phyloP scores from a whole-genome alignment of 2,113 vertebrate species.

The Gulo gulo region DNA sequence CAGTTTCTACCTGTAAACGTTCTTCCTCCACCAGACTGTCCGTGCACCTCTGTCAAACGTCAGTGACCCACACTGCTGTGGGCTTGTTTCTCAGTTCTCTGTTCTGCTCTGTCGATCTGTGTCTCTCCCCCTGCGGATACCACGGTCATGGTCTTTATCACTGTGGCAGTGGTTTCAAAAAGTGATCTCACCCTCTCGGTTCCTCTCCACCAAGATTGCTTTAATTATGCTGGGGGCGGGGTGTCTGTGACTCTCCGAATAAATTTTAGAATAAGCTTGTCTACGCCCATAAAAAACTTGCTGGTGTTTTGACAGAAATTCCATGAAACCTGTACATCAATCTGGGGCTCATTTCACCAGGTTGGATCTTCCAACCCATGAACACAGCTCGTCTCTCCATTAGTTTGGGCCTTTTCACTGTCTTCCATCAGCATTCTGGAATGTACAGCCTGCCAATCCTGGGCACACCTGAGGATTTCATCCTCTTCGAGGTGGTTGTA shows the following conservation, averaged over 20 bases:
- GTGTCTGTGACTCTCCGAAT: not conserved
- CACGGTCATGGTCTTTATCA: not conserved
- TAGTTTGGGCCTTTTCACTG: not conserved
- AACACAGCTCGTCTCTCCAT: not conserved
- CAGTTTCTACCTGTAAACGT: not conserved
- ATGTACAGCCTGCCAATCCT: not conserved
- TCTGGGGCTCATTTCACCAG: not conserved
- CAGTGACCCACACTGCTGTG: not conserved
- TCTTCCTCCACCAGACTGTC: not conserved
- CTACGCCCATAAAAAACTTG: not conserved
- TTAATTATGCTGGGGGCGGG: not conserved
- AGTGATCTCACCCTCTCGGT: not conserved
- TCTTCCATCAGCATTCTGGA: not conserved
- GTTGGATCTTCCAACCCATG: not conserved
- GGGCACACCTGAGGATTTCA: not conserved
- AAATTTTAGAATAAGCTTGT: not conserved
- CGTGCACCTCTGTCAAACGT: not conserved
- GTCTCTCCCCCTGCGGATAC: fast-evolving
- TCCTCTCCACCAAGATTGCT: not conserved
- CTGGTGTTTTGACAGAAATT: not conserved
- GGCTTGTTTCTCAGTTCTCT: not conserved
- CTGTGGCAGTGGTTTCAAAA: not conserved
- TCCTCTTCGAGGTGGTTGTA: not conserved
- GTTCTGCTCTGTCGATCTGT: not conserved
- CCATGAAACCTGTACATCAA: not conserved